These are phyloP conservation scores for Cybosia mesomella DNA, from an alignment of 2,888 invertebrate species.

Conservation along the genomic window DNA sequence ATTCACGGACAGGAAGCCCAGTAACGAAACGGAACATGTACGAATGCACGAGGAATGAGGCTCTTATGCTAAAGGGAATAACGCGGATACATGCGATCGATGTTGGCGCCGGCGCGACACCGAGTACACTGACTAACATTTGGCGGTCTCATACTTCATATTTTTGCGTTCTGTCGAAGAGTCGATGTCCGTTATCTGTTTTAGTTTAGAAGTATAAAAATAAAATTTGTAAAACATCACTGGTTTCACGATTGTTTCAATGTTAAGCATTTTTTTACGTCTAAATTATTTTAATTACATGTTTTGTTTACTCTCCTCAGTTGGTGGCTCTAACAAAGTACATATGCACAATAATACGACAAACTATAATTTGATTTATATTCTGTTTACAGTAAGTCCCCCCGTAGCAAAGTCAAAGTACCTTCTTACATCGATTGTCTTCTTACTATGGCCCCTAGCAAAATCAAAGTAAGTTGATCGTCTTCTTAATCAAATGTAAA, in stretches of 20 bases:
- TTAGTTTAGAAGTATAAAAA: conserved; percentile 37
- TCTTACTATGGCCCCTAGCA: too few relatives aligned
- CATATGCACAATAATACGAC: not conserved
- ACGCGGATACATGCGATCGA: conserved; percentile 77
- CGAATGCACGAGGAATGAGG: conserved; percentile 67
- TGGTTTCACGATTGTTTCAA: conserved; percentile 8
- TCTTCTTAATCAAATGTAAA: not conserved
- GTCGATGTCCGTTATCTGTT: conserved; percentile 39
- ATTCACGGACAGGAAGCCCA: conserved; percentile 81
- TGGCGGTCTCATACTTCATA: conserved; percentile 58
- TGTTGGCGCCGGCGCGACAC: conserved; percentile 78
- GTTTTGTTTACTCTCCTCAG: too few relatives aligned
- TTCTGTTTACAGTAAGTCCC: not conserved
- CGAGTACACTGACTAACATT: conserved; percentile 61
- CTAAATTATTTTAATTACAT: not conserved
- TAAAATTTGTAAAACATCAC: conserved; percentile 19
- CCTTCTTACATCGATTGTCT: too few relatives aligned
- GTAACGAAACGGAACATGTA: conserved; percentile 79
- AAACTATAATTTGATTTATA: not conserved
- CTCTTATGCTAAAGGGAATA: conserved; percentile 60
- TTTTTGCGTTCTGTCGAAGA: conserved; percentile 42
- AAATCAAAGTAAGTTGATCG: too few relatives aligned
- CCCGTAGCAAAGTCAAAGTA: not conserved
- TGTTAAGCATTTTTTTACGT: conserved; percentile 1
- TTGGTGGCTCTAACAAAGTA: not conserved